Percentiles rank a stretch among this genome's conserved stretches.
Conservation (phyloP, 1,140 invertebrate genomes). For the Pseudomyrmex gracilis region DNA sequence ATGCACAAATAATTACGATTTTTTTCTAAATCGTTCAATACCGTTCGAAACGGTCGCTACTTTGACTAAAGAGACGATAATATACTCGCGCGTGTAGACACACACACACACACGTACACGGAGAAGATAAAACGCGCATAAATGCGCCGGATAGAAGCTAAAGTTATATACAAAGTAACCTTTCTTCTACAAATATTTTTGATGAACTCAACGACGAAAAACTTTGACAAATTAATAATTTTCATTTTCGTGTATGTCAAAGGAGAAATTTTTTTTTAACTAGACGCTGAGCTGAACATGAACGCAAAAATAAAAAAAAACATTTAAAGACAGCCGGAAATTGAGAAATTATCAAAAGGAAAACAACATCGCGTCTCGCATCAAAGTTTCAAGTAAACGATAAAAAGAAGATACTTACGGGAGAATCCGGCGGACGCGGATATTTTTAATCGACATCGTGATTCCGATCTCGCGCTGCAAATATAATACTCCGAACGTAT, state of each 20-base stretch:
- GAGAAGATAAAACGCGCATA: not conserved
- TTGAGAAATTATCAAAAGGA: not conserved
- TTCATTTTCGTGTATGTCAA: not conserved
- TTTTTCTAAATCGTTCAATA: conserved; percentile 11
- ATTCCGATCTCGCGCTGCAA: conserved; percentile 12
- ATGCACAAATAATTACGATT: conserved; percentile 67
- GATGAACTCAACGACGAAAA: not conserved
- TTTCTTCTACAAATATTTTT: not conserved
- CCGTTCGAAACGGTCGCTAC: not conserved
- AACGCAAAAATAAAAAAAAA: not conserved
- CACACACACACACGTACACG: not conserved
- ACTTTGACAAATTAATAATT: not conserved
- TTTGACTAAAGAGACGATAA: conserved; percentile 10
- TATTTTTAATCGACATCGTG: conserved; percentile 33
- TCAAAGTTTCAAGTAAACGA: conserved; percentile 10
- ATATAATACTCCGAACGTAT: conserved; percentile 19
- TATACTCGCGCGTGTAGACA: not conserved
- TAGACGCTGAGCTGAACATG: not conserved
- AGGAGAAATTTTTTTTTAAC: not conserved
- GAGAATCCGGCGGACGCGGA: not conserved
- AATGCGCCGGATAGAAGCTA: not conserved
- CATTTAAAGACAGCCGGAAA: not conserved
- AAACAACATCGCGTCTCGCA: not conserved
- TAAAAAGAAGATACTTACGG: not conserved
- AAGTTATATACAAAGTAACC: not conserved